Base-by-base conservation (phyloP, 30 jellyfish, hydroid and myxozoan species). In the Turritopsis dohrnii region DNA sequence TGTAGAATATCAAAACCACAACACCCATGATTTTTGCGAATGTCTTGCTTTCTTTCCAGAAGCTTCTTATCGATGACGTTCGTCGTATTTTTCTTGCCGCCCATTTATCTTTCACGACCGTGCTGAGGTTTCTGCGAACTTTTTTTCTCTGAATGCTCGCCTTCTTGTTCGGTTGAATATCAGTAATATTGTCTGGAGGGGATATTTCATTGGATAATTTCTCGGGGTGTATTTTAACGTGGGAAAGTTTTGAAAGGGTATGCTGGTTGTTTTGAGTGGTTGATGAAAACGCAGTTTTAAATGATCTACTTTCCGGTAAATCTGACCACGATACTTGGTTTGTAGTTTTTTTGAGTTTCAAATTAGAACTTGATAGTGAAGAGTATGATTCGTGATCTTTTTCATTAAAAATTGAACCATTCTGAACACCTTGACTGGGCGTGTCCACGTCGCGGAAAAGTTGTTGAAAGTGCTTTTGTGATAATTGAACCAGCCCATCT, bases 1-100 rank as follows among this genome's bases (percentile, higher is more conserved):
- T 52, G 75, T 87, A 91, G 73, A 87, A 91, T 18, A 91, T 65
- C 71, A 87, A 79, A 25, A 91, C 97, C 13, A 91, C 91, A 25
- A 79, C 88, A 1, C 96, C 97, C 97, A 91, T 91, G 71, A 91
- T 80, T 75, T 81, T 85, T 18, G 97, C 95, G 53, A 91, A 87
- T 69, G 74, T 91, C 29, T 80, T 88, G 21, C 90, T 84, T 54
- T 91, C 97, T 60, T 53, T 72, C 89, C 95, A 82, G 65, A 53
- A 71, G 27, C 52, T 27, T 80, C 28, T 80, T 22, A 53, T 77
- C 29, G 85, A 77, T 3, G 85, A 26, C 23, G 71, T 77, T 0
- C 71, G 66, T 5, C 85, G 85, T 52, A 77, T 28, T 27, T 77
- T 77, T 29, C 28, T 23, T 1, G 85, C 85, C 16, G 30, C 53